Conservation (phyloP, 2,113 vertebrate genomes). For the Urocolius indicus region DNA sequence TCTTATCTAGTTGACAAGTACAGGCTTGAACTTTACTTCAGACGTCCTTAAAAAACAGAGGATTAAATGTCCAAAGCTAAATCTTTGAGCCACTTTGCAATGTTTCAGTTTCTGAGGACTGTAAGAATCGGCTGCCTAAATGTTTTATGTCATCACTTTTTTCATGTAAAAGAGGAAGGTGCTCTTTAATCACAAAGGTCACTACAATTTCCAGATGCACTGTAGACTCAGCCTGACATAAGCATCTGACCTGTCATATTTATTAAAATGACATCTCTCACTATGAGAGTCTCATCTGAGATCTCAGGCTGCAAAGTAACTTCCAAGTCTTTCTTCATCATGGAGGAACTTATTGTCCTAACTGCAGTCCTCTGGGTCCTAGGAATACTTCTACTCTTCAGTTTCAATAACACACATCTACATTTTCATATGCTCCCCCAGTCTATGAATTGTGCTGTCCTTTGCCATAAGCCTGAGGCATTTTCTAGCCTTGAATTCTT, state of each 20-base stretch:
- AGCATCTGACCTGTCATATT: not conserved
- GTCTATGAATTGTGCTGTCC: not conserved
- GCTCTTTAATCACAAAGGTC: not conserved
- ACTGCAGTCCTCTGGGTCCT: not conserved
- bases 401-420: not conserved
- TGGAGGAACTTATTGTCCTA: not conserved
- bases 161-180: not conserved
- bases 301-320: not conserved
- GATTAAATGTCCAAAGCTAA: not conserved
- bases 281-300: not conserved
- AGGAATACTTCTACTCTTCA: not conserved
- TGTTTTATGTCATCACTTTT: not conserved
- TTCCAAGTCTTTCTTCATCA: not conserved
- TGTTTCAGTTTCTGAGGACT: not conserved
- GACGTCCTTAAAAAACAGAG: not conserved
- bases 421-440: not conserved
- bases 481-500: not conserved
- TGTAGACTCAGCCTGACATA: not conserved
- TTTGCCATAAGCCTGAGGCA: conserved; percentile 33
- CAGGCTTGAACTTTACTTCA: not conserved
- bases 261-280: not conserved
- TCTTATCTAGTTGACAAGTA: not conserved
- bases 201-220: not conserved
- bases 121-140: not conserved
- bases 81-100: not conserved